Evolutionary conservation across 2,113 vertebrate genomes (phyloP).

Genomic region (Ammodytes dubius): DNA sequence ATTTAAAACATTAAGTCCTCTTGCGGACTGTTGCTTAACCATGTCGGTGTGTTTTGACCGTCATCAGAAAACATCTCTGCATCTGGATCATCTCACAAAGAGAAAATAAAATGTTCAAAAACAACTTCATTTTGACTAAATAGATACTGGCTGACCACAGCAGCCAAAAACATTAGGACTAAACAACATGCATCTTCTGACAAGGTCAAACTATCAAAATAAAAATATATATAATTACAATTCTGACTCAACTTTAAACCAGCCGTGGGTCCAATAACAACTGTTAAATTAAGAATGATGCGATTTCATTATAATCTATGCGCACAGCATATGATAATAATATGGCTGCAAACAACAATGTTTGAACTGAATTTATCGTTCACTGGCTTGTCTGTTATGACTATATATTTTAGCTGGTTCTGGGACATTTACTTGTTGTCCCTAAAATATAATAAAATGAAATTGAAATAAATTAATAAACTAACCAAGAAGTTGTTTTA

Average conservation of each 20-base stretch:
- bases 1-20: background rate
- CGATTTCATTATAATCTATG: background rate
- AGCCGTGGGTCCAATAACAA: constrained; percentile 7
- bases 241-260: background rate
- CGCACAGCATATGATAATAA: background rate
- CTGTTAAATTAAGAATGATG: background rate
- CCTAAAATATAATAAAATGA: background rate
- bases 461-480: background rate
- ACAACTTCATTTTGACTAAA: background rate
- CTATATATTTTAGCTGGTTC: background rate
- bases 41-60: background rate
- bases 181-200: background rate
- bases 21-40: background rate
- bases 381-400: background rate
- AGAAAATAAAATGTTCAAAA: background rate
- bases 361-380: background rate
- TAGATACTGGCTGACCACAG: background rate
- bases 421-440: background rate
- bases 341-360: background rate
- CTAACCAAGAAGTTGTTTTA: background rate
- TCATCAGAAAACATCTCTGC: background rate
- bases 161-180: background rate
- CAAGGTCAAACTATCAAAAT: background rate
- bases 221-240: background rate
- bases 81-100: background rate